These are phyloP conservation scores for Lithobates sylvaticus DNA, from an alignment of 2,797 vertebrate genomes.

Conservation along the genomic window DNA sequence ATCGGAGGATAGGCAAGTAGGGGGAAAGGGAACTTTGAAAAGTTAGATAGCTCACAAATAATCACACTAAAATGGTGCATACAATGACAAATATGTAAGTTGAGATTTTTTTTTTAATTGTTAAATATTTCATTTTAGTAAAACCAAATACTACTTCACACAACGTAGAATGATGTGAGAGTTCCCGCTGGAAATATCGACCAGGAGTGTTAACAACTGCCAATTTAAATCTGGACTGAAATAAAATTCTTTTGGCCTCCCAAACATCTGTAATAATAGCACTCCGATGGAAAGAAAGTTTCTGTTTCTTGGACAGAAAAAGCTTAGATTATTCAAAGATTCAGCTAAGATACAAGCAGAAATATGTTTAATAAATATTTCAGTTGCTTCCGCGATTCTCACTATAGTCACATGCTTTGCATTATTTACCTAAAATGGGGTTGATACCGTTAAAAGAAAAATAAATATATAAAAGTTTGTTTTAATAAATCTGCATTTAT, in stretches of 20 bases:
- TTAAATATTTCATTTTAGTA: background rate
- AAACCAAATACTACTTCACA: background rate
- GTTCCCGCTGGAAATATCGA: background rate
- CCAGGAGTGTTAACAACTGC: slow-evolving; percentile 3
- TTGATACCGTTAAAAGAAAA: no score
- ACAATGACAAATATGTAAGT: background rate
- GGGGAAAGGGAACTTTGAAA: background rate
- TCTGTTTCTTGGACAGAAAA: background rate
- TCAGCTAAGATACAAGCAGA: background rate
- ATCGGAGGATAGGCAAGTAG: background rate
- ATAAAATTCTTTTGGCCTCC: slow-evolving; percentile 3
- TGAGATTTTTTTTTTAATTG: background rate
- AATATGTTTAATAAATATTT: slow-evolving; percentile 2
- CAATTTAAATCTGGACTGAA: background rate
- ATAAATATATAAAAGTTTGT: no score
- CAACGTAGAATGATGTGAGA: background rate
- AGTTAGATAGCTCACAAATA: background rate
- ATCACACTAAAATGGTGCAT: background rate
- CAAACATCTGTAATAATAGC: slow-evolving; percentile 4
- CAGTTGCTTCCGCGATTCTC: background rate
- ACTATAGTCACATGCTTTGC: background rate
- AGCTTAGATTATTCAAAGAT: background rate
- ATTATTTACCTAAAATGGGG: no score
- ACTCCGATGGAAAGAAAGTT: background rate
- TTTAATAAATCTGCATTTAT: no score